These are phyloP conservation scores for Matsumyia berberina DNA, from an alignment of 2,888 invertebrate genomes.

Conservation along the genomic window DNA sequence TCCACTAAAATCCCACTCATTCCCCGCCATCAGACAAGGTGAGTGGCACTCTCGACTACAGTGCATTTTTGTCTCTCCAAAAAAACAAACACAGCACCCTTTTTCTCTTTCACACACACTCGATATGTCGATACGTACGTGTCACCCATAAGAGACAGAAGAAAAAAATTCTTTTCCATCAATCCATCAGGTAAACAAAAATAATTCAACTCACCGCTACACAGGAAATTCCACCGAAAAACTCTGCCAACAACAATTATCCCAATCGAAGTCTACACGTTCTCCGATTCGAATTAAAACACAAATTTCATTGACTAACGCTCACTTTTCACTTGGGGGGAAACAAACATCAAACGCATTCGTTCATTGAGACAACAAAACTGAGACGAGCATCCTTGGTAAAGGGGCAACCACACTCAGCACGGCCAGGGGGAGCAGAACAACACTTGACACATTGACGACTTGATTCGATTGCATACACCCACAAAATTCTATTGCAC, in stretches of 20 bases:
- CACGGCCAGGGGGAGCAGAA: not conserved
- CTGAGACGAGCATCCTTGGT: not conserved
- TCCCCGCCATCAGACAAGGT: conserved; percentile 11
- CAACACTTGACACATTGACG: conserved; percentile 48
- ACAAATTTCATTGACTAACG: conserved; percentile 41
- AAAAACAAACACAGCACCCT: not conserved
- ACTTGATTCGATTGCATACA: conserved; percentile 31
- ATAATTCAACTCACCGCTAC: conserved; percentile 61
- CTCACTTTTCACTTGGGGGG: conserved; percentile 40
- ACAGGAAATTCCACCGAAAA: conserved; percentile 38
- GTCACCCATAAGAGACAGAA: conserved; percentile 20
- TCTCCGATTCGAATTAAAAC: conserved; percentile 11
- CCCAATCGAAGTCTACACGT: conserved; percentile 47
- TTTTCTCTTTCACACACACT: conserved; percentile 29
- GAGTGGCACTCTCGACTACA: conserved; percentile 18
- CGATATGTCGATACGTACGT: not conserved
- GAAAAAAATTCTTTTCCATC: conserved; percentile 29
- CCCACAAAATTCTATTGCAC: conserved; percentile 30
- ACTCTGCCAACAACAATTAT: conserved; percentile 38
- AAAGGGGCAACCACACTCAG: conserved; percentile 3
- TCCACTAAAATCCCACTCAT: conserved; percentile 43
- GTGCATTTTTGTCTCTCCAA: not conserved
- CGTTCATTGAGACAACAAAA: conserved; percentile 22
- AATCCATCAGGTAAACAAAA: conserved; percentile 62
- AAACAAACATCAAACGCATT: conserved; percentile 31